Evolutionary conservation across 2,113 vertebrate genomes (phyloP).

Genomic region (Actenoides lindsayi): DNA sequence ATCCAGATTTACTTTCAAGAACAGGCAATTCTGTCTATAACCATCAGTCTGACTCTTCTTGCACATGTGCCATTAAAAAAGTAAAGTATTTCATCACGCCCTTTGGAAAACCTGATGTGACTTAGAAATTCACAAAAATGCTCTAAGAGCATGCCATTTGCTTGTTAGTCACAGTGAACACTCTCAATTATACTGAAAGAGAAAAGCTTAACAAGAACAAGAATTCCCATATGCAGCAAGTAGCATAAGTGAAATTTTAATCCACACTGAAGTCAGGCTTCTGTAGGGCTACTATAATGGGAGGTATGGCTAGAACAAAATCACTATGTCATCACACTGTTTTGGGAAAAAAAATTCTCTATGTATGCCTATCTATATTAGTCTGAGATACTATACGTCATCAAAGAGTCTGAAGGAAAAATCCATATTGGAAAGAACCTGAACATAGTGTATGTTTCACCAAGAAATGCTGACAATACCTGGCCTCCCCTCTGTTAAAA

Average conservation of each 20-base stretch:
- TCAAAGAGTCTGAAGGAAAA: neutral
- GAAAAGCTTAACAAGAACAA: neutral
- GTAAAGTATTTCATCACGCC: neutral
- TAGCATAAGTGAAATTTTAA: neutral
- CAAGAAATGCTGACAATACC: neutral
- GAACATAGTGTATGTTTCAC: neutral
- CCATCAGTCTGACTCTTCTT: neutral
- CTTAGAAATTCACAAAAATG: neutral
- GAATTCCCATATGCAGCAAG: neutral
- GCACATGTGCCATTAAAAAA: neutral
- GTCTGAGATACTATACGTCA: neutral
- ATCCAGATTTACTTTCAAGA: neutral
- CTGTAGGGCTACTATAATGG: neutral
- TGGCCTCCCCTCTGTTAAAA: neutral
- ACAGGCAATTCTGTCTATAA: neutral
- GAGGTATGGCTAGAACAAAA: neutral
- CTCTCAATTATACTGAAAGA: neutral
- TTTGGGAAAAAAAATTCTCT: neutral
- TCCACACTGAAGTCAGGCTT: neutral
- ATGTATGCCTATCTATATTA: neutral
- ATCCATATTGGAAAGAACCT: neutral
- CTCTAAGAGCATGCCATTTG: neutral
- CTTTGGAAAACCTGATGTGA: neutral
- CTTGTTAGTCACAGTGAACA: neutral
- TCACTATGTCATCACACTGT: no score